These are phyloP conservation scores for Macrostomum cliftonense DNA, from an alignment of 2,888 invertebrate genomes.

Conservation along the genomic window DNA sequence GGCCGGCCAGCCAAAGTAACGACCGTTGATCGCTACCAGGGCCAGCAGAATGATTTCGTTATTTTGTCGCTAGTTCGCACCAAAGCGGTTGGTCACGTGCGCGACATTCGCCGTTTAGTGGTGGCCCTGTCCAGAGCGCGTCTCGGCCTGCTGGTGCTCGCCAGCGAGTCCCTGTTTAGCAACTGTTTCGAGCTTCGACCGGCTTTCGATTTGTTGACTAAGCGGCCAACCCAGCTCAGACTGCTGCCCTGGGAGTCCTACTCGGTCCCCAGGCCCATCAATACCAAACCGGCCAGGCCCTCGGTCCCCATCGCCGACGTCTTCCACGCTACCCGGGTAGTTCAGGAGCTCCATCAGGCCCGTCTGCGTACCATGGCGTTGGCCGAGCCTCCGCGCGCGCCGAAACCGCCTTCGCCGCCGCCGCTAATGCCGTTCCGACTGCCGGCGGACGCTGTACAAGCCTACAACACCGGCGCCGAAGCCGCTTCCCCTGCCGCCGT, in stretches of 20 bases:
- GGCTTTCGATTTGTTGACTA: slow-evolving; percentile 63
- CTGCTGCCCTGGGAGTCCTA: slow-evolving; percentile 8
- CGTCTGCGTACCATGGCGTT: too few relatives aligned
- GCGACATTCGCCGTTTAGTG: slow-evolving; percentile 82
- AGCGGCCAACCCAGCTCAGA: slow-evolving; percentile 9
- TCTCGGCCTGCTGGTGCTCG: slow-evolving; percentile 85
- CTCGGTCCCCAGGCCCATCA: too few relatives aligned
- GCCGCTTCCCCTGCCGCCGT: too few relatives aligned
- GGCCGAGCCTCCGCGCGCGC: too few relatives aligned
- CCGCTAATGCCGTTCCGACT: too few relatives aligned
- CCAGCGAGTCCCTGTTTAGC: slow-evolving; percentile 68
- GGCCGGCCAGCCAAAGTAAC: slow-evolving; percentile 68
- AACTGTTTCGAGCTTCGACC: slow-evolving; percentile 92
- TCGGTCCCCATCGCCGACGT: too few relatives aligned
- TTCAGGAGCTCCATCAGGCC: too few relatives aligned
- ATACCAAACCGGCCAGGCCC: too few relatives aligned
- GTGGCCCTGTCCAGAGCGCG: slow-evolving; percentile 95
- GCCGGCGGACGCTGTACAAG: too few relatives aligned
- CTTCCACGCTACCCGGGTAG: too few relatives aligned
- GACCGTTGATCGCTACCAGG: slow-evolving; percentile 45
- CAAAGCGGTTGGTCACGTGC: slow-evolving; percentile 83
- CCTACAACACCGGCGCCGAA: too few relatives aligned
- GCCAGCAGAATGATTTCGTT: slow-evolving; percentile 97
- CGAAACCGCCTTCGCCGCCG: too few relatives aligned
- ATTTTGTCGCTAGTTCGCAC: slow-evolving; percentile 84